Evolutionary conservation across 1,140 invertebrate genomes (phyloP).

Genomic region (Octopus sinensis): DNA sequence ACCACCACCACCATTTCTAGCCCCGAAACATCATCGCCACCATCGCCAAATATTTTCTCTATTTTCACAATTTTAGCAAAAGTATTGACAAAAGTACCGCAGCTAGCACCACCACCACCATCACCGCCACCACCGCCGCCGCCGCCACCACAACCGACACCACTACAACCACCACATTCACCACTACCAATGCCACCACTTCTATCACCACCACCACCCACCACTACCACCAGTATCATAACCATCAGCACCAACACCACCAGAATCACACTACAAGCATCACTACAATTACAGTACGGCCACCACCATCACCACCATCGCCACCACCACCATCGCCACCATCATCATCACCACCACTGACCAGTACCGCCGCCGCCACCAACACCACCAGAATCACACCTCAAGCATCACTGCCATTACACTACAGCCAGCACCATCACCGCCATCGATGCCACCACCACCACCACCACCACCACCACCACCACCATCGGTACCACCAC

Average conservation of each 20-base stretch:
- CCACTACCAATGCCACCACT: background rate
- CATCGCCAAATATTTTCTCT: no score
- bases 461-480: background rate
- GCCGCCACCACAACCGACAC: background rate
- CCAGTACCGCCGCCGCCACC: no score
- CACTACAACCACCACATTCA: no score
- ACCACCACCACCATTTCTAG: no score
- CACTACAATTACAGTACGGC: no score
- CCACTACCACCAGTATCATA: background rate
- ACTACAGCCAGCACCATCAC: no score
- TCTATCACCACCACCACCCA: background rate
- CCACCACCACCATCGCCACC: background rate
- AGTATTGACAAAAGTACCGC: background rate
- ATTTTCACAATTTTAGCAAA: no score
- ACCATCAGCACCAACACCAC: background rate
- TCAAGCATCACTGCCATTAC: slow-evolving; percentile 10
- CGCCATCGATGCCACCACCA: background rate
- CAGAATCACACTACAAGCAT: background rate
- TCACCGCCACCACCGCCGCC: background rate
- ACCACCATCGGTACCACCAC: background rate
- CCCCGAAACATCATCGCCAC: no score
- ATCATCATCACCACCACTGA: background rate
- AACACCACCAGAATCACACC: no score
- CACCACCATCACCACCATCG: no score
- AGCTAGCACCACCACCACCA: background rate